Conservation (phyloP, 2,113 vertebrate genomes). For the Azemiops feae region DNA sequence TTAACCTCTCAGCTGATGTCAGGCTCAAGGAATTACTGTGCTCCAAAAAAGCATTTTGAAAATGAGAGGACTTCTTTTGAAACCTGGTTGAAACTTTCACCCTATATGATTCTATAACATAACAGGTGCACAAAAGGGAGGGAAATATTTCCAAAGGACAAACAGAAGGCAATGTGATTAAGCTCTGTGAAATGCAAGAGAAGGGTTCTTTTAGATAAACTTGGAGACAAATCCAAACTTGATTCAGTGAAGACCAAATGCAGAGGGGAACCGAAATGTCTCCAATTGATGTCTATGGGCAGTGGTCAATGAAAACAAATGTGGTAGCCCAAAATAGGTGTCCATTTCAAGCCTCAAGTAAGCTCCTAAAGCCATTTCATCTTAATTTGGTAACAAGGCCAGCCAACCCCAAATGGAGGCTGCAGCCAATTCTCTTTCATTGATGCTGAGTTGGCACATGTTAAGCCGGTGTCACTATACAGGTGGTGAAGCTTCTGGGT, state of each 20-base stretch:
- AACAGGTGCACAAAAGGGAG: background rate
- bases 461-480: conserved; percentile 22
- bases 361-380: conserved; percentile 9
- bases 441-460: conserved; percentile 1
- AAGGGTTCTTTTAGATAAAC: background rate
- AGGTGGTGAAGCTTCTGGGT: background rate
- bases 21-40: conserved; percentile 1
- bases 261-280: background rate
- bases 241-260: conserved; percentile 13
- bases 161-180: background rate
- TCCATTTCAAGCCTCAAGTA: background rate
- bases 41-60: background rate
- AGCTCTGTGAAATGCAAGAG: background rate
- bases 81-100: conserved; percentile 1
- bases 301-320: conserved; percentile 1
- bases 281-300: background rate
- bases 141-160: background rate
- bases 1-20: background rate
- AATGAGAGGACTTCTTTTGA: conserved; percentile 12
- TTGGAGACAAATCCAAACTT: background rate
- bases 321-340: background rate
- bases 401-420: background rate
- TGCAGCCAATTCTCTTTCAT: background rate
- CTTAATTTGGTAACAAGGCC: conserved; percentile 11
- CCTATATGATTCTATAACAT: background rate